These are phyloP conservation scores for Panthera leo DNA, from an alignment of 2,113 vertebrate species.

Conservation along the genomic window DNA sequence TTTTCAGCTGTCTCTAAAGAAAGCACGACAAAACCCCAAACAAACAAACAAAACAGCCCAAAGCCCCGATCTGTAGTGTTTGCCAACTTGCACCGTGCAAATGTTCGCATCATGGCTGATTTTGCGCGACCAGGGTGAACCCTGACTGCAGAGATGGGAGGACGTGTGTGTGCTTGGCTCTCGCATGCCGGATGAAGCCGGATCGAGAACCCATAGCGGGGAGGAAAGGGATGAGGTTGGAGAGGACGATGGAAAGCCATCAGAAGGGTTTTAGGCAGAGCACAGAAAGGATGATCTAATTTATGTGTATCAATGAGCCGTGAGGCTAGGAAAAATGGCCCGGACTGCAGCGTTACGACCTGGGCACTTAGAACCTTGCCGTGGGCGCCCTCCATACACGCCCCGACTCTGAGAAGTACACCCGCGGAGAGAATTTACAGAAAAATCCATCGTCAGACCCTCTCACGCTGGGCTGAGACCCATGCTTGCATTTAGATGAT, in stretches of 20 bases:
- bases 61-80: background rate
- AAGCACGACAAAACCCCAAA: too few species aligned
- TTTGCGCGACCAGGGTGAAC: background rate
- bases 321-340: background rate
- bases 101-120: background rate
- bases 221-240: background rate
- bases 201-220: rapidly evolving
- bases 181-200: rapidly evolving
- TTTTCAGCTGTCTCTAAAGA: background rate
- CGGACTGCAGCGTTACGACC: too few species aligned
- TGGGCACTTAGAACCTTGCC: rapidly evolving
- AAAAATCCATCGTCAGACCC: background rate
- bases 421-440: background rate
- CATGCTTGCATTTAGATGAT: slow-evolving; percentile 7
- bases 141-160: background rate
- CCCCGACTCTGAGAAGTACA: background rate
- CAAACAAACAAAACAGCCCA: background rate
- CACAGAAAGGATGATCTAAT: background rate
- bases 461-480: rapidly evolving
- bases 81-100: background rate
- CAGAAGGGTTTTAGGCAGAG: background rate
- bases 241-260: background rate
- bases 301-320: background rate
- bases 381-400: rapidly evolving
- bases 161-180: rapidly evolving